Base-by-base conservation (phyloP, 2,888 invertebrate species). In the Eustalomyia histrio region DNA sequence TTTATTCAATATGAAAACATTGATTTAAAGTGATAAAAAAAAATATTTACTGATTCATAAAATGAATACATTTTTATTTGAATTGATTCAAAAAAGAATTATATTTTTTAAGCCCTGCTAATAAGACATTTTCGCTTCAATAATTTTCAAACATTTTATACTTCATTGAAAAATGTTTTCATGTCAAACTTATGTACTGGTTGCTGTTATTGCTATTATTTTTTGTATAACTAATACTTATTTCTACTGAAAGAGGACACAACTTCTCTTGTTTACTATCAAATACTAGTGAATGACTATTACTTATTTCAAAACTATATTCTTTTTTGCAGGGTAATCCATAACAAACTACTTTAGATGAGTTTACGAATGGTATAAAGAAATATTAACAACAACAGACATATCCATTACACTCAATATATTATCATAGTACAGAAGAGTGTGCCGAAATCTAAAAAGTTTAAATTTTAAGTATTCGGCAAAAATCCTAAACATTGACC, bases 371-470 rank as follows among this genome's bases (percentile, higher is more conserved):
- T 71, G 21, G 57, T 68, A 55, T 29, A 39, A 72, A 52, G 17
- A 18, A 61, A 50, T 52, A 63, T 55, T 43, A 73, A 67, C 7
- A 76, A 14, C 24, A 65, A 79, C 58, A 76, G 52, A 73, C 50
- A 61, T 76, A 76, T 80, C 71, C 18, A 68, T 76, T 69, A 69
- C 80, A 69, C 33, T 63, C 47, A n/a, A 79, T 57, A 68, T 35
- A 21, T 47, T 6, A 47, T 47, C 43, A 47, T n/a, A 52, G 16
- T 57, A 29, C 12, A 8, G 35, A 6, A 5, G 24, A 29, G 29
- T 29, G 7, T 4, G 7, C 7, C 29, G 1, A 6, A 29, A 29
- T 7, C 7, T 6, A 6, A 29, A 29, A 29, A 29, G 29, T 29
- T 29, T 6, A 29, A 4, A 29, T 29, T 29, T 29, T 29, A 6